A percentile compares a stretch with the other conserved stretches of the same genome.
Conservation (phyloP, 2,797 vertebrate species). For the Melopsittacus undulatus region DNA sequence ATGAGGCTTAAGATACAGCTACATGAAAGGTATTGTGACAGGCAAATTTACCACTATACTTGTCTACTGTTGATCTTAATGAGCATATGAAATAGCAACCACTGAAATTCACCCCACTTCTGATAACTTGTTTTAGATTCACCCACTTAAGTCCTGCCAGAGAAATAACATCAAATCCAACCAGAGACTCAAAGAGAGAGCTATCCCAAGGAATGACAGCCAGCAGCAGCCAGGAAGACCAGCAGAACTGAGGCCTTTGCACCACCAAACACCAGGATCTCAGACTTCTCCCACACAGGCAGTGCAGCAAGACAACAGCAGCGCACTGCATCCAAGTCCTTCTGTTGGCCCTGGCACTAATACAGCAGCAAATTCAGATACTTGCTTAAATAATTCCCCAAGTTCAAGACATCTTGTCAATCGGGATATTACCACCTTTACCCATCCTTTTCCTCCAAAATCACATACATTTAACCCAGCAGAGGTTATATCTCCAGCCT, state of each 20-base stretch:
- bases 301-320: not conserved
- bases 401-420: not conserved
- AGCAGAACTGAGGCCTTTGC: not conserved
- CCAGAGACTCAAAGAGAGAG: not conserved
- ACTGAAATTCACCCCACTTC: not conserved
- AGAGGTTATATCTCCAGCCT: not conserved
- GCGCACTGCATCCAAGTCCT: not conserved
- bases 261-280: not conserved
- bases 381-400: constrained; percentile 20
- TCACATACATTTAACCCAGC: not conserved
- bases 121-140: constrained; percentile 58
- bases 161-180: not conserved
- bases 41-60: not conserved
- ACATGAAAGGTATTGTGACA: not conserved
- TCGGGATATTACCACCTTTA: not conserved
- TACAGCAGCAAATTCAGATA: constrained; percentile 45
- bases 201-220: not conserved
- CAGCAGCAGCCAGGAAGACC: not conserved
- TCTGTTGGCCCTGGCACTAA: not conserved
- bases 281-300: not conserved
- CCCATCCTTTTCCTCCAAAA: not conserved
- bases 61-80: not conserved
- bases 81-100: not conserved
- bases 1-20: not conserved
- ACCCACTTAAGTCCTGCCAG: not conserved